These are phyloP conservation scores for Salminus brasiliensis DNA, from an alignment of 2,113 vertebrate species.

Conservation along the genomic window DNA sequence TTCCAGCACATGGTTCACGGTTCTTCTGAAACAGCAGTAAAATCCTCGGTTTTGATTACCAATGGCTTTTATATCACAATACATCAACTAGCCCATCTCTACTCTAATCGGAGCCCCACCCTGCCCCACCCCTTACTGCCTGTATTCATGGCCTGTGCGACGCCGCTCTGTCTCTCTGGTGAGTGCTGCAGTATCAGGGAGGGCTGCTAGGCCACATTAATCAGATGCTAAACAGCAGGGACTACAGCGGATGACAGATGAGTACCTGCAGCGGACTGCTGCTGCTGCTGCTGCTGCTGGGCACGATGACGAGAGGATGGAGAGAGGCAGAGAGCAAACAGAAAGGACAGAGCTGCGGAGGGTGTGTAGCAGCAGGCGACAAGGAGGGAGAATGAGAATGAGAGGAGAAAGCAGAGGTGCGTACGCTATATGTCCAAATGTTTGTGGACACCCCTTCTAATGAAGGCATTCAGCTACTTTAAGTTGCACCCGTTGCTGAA, in stretches of 20 bases:
- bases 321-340: not conserved
- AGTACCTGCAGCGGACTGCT: conserved; percentile 3
- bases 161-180: not conserved
- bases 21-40: not conserved
- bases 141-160: not conserved
- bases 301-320: not conserved
- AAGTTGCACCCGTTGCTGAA: too few relatives aligned
- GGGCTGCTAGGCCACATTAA: not conserved
- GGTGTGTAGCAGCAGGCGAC: too few relatives aligned
- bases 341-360: not conserved
- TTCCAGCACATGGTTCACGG: too few relatives aligned
- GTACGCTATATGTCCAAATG: too few relatives aligned
- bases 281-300: not conserved
- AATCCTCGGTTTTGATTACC: not conserved
- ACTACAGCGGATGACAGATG: conserved; percentile 1
- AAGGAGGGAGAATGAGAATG: not conserved
- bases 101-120: not conserved
- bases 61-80: not conserved
- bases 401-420: too few relatives aligned
- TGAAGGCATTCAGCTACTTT: too few relatives aligned
- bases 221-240: not conserved
- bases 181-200: not conserved
- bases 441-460: too few relatives aligned
- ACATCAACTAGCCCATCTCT: not conserved
- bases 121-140: too few relatives aligned